Evolutionary conservation across 2,113 vertebrate species (phyloP), one percentile per base, ranked within the genome.

Genomic region (Cercopithecus mona): DNA sequence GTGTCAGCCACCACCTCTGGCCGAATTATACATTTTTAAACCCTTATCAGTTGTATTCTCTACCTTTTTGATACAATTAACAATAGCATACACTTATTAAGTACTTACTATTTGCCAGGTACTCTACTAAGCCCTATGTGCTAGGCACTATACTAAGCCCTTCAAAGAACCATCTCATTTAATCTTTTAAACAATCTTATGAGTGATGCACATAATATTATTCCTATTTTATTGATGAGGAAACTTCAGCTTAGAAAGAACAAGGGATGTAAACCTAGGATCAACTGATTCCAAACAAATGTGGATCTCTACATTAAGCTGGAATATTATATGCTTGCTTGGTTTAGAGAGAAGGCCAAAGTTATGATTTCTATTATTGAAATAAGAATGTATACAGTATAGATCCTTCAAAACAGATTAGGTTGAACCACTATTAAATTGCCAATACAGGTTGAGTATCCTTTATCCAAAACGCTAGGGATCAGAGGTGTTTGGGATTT

Each of bases 51-150:
- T 35, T 91, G 73, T 93, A 68, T n/a, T 89, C 70, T 93, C 59
- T 89, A 91, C 66, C 78, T 81, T 92, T 82, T 59, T 88, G 94
- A 84, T 78, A 82, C 12, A 90, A 14, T 64, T 76, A 92, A 75
- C 35, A 80, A 90, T n/a, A 40, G 27, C 57, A 93, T 52, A 50
- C 50, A 52, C 8, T 79, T 84, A n/a, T 30, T 90, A 90, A 86
- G 9, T 48, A 59, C 30, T 93, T 94, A 73, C 12, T 75, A 40
- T 4, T 4, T 88, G 18, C 14, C 38, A 91, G 35, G 20, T 3
- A 82, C 25, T 75, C 45, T 66, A 50, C 17, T 55, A 88, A 88
- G 25, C 22, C 10, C 38, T 90, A 38, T 4, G 7, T 88, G 18
- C 13, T 35, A 91, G 43, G 16, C 3, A 81, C 20, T 68, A 45